Conservation (phyloP, 2,888 invertebrate species). For the Xestia c-nigrum region DNA sequence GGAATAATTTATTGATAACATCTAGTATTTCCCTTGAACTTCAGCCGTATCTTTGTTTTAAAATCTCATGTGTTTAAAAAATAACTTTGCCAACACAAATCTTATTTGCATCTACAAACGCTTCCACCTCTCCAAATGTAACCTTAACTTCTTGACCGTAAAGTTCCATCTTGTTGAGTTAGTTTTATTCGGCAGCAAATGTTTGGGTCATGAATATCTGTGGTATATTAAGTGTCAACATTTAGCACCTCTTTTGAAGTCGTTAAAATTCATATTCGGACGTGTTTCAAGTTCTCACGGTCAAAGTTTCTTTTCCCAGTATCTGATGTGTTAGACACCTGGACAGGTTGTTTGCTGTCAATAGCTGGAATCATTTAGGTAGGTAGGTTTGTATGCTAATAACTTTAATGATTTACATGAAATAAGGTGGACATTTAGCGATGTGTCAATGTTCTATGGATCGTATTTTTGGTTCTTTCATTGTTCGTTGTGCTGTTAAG, state of each 20-base stretch:
- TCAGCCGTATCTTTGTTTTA: conserved; percentile 62
- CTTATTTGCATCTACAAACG: conserved; percentile 29
- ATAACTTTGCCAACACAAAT: conserved; percentile 57
- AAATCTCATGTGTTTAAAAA: conserved; percentile 69
- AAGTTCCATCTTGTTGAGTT: conserved; percentile 18
- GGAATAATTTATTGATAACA: conserved; percentile 68
- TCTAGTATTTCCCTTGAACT: conserved; percentile 69
- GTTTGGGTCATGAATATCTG: conserved; percentile 48
- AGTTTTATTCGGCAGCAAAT: conserved; percentile 4
- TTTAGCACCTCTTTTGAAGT: conserved; percentile 71
- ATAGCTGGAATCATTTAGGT: conserved; percentile 31
- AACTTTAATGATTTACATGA: not conserved
- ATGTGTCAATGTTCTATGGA: not conserved
- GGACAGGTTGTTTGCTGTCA: conserved; percentile 48
- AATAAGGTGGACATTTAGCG: not conserved
- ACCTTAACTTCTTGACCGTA: conserved; percentile 25
- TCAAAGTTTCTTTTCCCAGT: conserved; percentile 63
- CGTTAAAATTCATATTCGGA: conserved; percentile 70
- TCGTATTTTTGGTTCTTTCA: no score
- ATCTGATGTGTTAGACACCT: conserved; percentile 55
- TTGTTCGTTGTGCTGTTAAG: not conserved
- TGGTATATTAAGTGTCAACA: conserved; percentile 71
- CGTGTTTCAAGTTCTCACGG: conserved; percentile 68
- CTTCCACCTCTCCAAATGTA: conserved; percentile 2
- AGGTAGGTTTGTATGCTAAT: conserved; percentile 28